Evolutionary conservation across 2,113 vertebrate species (phyloP).

Genomic region (Scomber colias): DNA sequence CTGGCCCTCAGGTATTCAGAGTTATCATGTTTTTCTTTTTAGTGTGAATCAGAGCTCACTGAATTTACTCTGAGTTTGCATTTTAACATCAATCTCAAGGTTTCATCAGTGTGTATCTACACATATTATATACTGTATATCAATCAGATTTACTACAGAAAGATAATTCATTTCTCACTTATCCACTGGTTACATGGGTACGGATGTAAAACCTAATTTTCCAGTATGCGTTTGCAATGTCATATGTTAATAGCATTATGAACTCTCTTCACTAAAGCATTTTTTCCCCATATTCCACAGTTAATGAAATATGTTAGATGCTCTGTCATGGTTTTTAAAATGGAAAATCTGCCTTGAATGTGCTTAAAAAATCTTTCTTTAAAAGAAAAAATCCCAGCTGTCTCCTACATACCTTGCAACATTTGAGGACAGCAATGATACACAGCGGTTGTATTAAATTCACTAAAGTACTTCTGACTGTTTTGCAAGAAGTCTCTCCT

Average conservation of each 20-base stretch:
- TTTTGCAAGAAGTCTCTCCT: constrained; percentile 21
- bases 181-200: not conserved
- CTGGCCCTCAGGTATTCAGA: constrained; percentile 6
- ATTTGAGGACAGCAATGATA: too few species aligned
- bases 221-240: not conserved
- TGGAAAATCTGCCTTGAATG: not conserved
- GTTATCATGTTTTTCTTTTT: constrained; percentile 6
- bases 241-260: not conserved
- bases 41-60: not conserved
- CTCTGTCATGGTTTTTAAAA: too few species aligned
- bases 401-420: not conserved
- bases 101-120: constrained; percentile 1
- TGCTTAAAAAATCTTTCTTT: not conserved
- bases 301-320: too few species aligned
- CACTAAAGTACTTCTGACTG: not conserved
- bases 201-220: not conserved
- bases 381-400: not conserved
- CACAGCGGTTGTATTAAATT: constrained; percentile 8
- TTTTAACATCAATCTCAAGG: constrained; percentile 6
- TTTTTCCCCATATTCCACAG: too few species aligned
- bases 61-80: not conserved
- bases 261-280: not conserved
- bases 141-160: constrained; percentile 1
- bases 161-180: not conserved
- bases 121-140: not conserved